Evolutionary conservation across 2,113 vertebrate species (phyloP).

Genomic region (Perca fluviatilis): DNA sequence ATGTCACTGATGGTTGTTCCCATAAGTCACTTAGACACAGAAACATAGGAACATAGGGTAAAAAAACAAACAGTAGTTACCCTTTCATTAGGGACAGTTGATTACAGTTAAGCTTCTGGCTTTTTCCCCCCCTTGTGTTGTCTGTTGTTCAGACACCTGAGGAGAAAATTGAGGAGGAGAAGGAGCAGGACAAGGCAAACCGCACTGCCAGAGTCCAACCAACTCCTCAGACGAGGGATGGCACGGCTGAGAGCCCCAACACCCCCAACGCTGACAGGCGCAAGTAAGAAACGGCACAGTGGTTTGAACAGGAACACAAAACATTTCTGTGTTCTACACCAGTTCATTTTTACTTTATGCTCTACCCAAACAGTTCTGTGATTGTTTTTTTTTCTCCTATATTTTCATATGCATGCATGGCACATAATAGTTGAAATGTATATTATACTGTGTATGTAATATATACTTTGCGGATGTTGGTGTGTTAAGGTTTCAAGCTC

Average conservation of each 20-base stretch:
- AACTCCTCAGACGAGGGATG: slow-evolving; percentile 81
- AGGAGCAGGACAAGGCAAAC: slow-evolving; percentile 82
- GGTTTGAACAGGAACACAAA: neutral
- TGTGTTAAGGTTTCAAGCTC: slow-evolving; percentile 89
- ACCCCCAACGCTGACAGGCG: slow-evolving; percentile 75
- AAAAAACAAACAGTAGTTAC: too few species aligned
- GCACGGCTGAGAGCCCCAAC: slow-evolving; percentile 78
- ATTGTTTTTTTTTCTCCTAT: neutral
- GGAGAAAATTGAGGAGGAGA: slow-evolving; percentile 78
- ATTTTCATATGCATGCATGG: neutral
- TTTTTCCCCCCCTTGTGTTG: neutral
- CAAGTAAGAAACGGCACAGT: slow-evolving; percentile 72
- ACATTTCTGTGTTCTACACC: neutral
- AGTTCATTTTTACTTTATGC: neutral
- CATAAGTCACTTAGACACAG: too few species aligned
- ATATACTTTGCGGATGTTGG: neutral
- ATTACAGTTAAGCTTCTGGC: neutral
- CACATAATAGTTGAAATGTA: neutral
- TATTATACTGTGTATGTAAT: neutral
- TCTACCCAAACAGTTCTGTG: neutral
- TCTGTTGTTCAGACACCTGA: slow-evolving; percentile 71
- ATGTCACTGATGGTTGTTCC: too few species aligned
- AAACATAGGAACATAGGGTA: too few species aligned
- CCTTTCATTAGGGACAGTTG: neutral
- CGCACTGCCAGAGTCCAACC: slow-evolving; percentile 88